phyloP scores from a whole-genome alignment of 1,140 invertebrate species.

The Penaeus vannamei region DNA sequence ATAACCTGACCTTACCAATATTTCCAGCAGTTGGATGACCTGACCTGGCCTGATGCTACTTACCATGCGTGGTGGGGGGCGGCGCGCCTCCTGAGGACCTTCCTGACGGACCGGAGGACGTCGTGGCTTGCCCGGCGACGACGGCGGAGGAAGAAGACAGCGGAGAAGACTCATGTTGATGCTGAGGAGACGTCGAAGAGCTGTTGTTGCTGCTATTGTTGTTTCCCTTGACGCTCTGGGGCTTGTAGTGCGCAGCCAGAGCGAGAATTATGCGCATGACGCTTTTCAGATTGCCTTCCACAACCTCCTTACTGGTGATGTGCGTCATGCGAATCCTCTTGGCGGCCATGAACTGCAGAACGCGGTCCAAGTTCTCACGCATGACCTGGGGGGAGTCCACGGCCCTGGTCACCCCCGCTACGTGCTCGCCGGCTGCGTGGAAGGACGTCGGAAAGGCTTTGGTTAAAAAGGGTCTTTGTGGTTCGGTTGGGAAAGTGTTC shows the following conservation, averaged over 20 bases:
- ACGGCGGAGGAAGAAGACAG: no score
- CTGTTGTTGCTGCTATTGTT: conserved; percentile 44
- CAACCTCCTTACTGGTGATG: conserved; percentile 71
- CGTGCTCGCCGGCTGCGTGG: conserved; percentile 71
- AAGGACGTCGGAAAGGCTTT: neutral
- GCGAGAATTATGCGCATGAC: conserved; percentile 75
- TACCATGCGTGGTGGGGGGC: no score
- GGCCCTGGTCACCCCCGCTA: conserved; percentile 70
- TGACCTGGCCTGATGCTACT: no score
- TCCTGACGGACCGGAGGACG: no score
- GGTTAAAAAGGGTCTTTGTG: no score
- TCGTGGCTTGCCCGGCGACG: no score
- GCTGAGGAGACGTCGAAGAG: neutral
- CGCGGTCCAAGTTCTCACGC: conserved; percentile 72
- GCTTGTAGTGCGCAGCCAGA: conserved; percentile 74
- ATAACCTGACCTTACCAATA: no score
- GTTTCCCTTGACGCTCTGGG: conserved; percentile 69
- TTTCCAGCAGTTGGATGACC: no score
- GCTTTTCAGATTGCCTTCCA: conserved; percentile 74
- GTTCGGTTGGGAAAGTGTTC: no score
- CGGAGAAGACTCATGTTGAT: no score
- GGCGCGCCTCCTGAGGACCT: neutral
- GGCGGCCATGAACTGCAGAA: conserved; percentile 70
- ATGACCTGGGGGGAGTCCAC: conserved; percentile 70
- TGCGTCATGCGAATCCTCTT: conserved; percentile 69